These are phyloP conservation scores for Oeneis ivallda DNA, from an alignment of 2,888 invertebrate species.

Conservation along the genomic window DNA sequence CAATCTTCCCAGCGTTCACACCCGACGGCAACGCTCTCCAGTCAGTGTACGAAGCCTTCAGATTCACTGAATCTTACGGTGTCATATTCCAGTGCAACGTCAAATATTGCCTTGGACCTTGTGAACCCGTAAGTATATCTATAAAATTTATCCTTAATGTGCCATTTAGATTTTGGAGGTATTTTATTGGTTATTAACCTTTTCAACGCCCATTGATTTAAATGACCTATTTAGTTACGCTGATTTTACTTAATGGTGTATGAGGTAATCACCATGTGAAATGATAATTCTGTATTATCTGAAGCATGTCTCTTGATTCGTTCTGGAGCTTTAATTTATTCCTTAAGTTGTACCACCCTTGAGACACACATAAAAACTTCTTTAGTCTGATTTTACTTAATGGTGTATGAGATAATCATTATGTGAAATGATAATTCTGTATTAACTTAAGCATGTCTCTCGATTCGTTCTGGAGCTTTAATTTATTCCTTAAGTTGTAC, in stretches of 20 bases:
- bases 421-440: background rate
- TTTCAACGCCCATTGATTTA: slow-evolving; percentile 9
- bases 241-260: slow-evolving; percentile 1
- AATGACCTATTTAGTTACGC: slow-evolving; percentile 7
- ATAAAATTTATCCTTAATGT: background rate
- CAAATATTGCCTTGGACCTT: slow-evolving; percentile 96
- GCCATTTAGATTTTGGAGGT: background rate
- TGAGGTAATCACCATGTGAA: background rate
- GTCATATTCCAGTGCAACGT: slow-evolving; percentile 99
- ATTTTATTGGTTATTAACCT: background rate
- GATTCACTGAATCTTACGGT: slow-evolving; percentile 97
- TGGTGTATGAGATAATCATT: background rate
- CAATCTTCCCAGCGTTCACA: slow-evolving; percentile 95
- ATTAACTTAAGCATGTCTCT: background rate
- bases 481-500: background rate
- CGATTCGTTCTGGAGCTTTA: background rate
- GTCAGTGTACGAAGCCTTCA: slow-evolving; percentile 95
- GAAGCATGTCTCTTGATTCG: background rate
- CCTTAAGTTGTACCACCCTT: background rate
- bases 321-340: background rate
- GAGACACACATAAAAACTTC: background rate
- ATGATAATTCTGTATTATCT: background rate
- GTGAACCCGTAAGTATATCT: slow-evolving; percentile 88
- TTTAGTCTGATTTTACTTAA: background rate
- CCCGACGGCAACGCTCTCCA: slow-evolving; percentile 95